Conservation (phyloP, 2,888 invertebrate species). For the Steinernema hermaphroditum region DNA sequence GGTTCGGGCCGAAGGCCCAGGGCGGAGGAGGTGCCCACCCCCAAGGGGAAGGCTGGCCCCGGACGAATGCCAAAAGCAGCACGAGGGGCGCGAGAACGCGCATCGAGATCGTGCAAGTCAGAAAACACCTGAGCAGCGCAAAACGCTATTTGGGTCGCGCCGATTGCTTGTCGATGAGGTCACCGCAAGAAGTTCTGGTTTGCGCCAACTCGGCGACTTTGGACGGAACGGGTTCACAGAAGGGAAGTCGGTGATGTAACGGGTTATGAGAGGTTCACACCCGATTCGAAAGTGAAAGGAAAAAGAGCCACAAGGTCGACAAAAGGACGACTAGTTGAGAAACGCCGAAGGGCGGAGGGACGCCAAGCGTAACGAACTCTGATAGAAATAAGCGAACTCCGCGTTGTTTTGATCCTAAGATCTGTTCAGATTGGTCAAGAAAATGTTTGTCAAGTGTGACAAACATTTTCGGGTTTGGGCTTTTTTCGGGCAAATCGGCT, state of each 20-base stretch:
- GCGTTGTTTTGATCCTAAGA: no score
- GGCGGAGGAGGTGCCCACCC: background rate
- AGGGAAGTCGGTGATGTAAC: conserved; percentile 6
- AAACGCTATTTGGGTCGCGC: conserved; percentile 13
- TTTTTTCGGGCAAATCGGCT: no score
- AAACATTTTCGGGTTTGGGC: no score
- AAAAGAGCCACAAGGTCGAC: background rate
- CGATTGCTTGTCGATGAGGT: conserved; percentile 4
- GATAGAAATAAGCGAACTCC: no score
- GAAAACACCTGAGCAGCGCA: background rate
- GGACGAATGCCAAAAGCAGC: background rate
- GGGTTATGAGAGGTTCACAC: background rate
- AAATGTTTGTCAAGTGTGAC: no score
- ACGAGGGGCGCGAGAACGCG: background rate
- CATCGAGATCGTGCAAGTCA: background rate
- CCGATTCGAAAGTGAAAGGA: background rate
- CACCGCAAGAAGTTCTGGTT: conserved; percentile 13
- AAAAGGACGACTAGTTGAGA: no score
- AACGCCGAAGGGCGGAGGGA: no score
- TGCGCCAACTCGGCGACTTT: background rate
- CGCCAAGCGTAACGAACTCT: no score
- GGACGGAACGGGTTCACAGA: conserved; percentile 20
- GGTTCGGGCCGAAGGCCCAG: conserved; percentile 12
- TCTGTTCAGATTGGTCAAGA: no score
- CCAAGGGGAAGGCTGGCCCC: background rate